These are phyloP conservation scores for Calcarius lapponicus DNA, from an alignment of 2,797 vertebrate species.

Conservation along the genomic window DNA sequence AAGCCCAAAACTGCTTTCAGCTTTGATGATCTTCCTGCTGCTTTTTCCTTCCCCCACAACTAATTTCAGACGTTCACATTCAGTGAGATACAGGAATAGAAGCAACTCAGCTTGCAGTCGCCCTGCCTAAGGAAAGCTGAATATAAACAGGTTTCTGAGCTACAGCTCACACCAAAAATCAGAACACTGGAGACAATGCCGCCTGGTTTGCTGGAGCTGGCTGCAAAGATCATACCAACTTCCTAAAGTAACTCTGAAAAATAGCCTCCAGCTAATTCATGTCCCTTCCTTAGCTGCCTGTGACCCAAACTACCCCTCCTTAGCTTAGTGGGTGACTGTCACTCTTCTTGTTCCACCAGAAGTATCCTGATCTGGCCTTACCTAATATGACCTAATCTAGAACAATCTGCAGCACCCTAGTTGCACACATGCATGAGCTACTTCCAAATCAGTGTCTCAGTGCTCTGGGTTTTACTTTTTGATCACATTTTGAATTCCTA, in stretches of 20 bases:
- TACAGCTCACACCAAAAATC: background rate
- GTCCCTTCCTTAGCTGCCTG: background rate
- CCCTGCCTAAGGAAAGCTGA: background rate
- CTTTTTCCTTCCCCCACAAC: background rate
- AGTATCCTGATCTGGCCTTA: background rate
- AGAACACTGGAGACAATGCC: background rate
- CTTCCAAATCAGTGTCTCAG: background rate
- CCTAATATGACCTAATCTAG: background rate
- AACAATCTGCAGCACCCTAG: background rate
- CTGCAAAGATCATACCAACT: background rate
- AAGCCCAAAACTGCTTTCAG: background rate
- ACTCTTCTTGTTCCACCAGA: background rate
- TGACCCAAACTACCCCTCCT: background rate
- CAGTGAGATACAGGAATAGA: conserved; percentile 28
- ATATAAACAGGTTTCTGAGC: background rate
- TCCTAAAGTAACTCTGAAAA: background rate
- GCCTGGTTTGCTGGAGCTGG: background rate
- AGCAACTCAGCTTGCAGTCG: background rate
- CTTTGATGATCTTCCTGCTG: conserved; percentile 3
- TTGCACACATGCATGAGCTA: background rate
- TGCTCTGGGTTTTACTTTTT: background rate
- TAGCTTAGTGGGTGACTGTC: background rate
- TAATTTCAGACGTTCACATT: background rate
- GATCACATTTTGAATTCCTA: background rate
- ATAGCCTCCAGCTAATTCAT: background rate